Evolutionary conservation across 2,888 invertebrate species (phyloP), one percentile per base, ranked within the genome.

Genomic region (Eilema depressum): DNA sequence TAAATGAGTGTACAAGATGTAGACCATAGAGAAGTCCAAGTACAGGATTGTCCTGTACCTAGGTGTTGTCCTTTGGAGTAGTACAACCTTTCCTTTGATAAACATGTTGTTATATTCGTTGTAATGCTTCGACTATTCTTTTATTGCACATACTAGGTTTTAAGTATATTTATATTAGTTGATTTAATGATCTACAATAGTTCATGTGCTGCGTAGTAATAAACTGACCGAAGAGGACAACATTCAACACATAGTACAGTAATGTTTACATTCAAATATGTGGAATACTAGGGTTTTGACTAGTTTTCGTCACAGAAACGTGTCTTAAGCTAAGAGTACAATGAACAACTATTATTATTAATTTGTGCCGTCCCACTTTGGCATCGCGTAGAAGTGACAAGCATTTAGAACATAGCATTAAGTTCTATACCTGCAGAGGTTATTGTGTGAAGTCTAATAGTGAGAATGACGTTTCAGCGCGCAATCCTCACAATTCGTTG

Each of bases 291-390:
- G 79, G 73, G 70, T 63, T 69, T 60, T 93, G 93, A 94, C 93
- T 93, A 93, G 93, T 85, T 85, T 84, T 85, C 84, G 89, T 92
- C 93, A 93, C 92, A 93, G 91, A 88, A 86, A 86, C 76, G 89
- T 90, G 86, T 74, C 88, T 90, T 89, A 91, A 71, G 75, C 89
- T 92, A 93, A 82, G 84, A 89, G 76, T 91, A 93, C 88, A 91
- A 85, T 84, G 83, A 88, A 89, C 83, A 74, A 87, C 81, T 86
- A 88, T 81, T 82, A 83, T 83, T 77, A 75, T 74, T 78, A 76
- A 77, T 89, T 86, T 89, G 89, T 91, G 93, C 93, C 90, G 87
- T 90, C 89, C 92, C 89, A 85, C 78, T 79, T 76, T 76, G 77
- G 75, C 75, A 73, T 65, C 64, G 37, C 68, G 66, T 26, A 60